phyloP scores from a whole-genome alignment of 2,888 invertebrate species.

The Megamerina dolium region DNA sequence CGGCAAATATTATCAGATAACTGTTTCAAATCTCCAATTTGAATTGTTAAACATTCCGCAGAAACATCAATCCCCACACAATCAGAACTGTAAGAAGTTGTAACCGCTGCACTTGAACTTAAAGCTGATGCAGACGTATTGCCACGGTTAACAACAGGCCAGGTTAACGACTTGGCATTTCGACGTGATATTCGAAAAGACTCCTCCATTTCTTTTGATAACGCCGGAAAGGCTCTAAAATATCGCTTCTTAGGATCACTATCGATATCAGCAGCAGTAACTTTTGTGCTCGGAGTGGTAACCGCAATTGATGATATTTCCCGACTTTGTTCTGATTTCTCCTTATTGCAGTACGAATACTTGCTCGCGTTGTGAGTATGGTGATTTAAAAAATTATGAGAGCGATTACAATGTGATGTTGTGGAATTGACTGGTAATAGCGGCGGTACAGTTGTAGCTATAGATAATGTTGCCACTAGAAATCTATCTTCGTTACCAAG shows the following conservation, averaged over 20 bases:
- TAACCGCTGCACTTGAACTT: constrained; percentile 30
- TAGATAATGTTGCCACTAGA: constrained; percentile 9
- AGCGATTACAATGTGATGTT: neutral
- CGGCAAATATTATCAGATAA: constrained; percentile 17
- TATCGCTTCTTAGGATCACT: constrained; percentile 66
- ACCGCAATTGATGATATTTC: constrained; percentile 7
- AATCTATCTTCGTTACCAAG: constrained; percentile 27
- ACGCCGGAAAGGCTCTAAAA: constrained; percentile 71
- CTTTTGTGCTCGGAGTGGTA: constrained; percentile 15
- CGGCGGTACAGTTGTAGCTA: constrained; percentile 1
- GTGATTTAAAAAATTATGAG: neutral
- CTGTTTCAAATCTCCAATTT: constrained; percentile 19
- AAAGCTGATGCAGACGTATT: constrained; percentile 24
- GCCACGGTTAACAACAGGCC: constrained; percentile 35
- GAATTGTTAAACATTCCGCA: constrained; percentile 16
- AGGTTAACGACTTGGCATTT: constrained; percentile 34
- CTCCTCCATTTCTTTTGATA: constrained; percentile 52
- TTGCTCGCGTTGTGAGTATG: constrained; percentile 10
- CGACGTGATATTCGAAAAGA: constrained; percentile 31
- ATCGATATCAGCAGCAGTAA: constrained; percentile 17
- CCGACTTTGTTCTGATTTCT: neutral
- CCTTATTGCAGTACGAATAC: neutral
- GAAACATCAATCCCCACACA: constrained; percentile 7
- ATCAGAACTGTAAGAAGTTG: constrained; percentile 24
- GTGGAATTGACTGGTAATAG: constrained; percentile 2